A percentile compares a stretch with the other conserved stretches of the same genome.
These are phyloP conservation scores for Bufo gargarizans DNA, from an alignment of 2,113 vertebrate species.

Conservation along the genomic window DNA sequence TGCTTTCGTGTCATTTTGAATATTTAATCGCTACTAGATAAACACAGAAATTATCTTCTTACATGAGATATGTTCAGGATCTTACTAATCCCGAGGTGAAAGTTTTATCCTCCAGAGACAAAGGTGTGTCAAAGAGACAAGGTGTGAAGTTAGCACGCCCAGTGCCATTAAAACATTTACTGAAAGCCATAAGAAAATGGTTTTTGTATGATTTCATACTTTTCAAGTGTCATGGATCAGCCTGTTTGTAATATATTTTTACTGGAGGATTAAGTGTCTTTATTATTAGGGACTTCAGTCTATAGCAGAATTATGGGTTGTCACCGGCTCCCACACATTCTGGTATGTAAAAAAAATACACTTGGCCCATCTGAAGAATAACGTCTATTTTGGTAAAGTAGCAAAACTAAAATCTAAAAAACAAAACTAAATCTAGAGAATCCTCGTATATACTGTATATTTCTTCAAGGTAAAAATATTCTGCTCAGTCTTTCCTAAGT, in stretches of 20 bases:
- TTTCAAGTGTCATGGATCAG: not conserved
- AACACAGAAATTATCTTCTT: constrained; percentile 14
- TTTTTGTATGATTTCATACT: constrained; percentile 11
- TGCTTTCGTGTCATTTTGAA: not conserved
- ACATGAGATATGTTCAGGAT: not conserved
- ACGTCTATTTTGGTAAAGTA: not conserved
- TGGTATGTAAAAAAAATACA: not conserved
- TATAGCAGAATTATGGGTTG: not conserved
- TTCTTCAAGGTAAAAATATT: no score
- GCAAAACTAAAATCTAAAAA: no score
- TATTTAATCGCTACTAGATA: not conserved
- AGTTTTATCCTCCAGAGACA: constrained; percentile 15
- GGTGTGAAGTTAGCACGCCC: constrained; percentile 22
- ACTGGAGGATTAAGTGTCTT: not conserved
- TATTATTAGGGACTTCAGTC: not conserved
- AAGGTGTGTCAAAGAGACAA: not conserved
- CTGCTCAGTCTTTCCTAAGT: no score
- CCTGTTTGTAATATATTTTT: not conserved
- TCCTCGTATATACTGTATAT: no score
- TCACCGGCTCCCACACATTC: not conserved
- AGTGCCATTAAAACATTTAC: not conserved
- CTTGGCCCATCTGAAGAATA: not conserved
- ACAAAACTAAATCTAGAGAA: no score
- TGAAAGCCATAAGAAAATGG: not conserved
- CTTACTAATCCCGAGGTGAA: not conserved